A percentile compares a stretch with the other conserved stretches of the same genome.
Evolutionary conservation across 1,140 invertebrate genomes (phyloP).

Genomic region (Gryllus bimaculatus): DNA sequence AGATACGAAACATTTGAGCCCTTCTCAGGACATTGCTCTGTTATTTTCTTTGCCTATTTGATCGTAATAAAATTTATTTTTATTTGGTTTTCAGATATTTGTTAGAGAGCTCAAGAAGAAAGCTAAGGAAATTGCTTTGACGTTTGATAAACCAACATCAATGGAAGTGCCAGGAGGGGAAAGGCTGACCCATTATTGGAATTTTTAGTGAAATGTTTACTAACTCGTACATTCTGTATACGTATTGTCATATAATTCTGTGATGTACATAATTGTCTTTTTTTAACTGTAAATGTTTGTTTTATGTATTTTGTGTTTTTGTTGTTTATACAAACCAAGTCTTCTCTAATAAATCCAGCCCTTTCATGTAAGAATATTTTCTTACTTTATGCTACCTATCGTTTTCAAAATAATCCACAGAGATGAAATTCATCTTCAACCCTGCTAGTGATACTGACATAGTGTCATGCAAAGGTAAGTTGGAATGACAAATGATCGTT

Average conservation of each 20-base stretch:
- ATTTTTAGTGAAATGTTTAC: conserved; percentile 9
- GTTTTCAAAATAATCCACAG: too few relatives aligned
- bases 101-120: conserved; percentile 52
- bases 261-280: not conserved
- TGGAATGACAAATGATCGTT: too few relatives aligned
- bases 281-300: not conserved
- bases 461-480: too few relatives aligned
- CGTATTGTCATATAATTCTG: conserved; percentile 6
- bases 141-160: conserved; percentile 47
- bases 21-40: not conserved
- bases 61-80: not conserved
- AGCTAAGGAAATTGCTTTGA: conserved; percentile 48
- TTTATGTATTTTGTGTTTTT: not conserved
- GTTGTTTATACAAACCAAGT: conserved; percentile 7
- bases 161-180: conserved; percentile 39
- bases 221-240: not conserved
- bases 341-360: too few relatives aligned
- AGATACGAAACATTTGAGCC: not conserved
- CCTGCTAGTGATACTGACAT: too few relatives aligned
- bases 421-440: too few relatives aligned
- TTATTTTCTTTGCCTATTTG: conserved; percentile 1
- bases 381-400: too few relatives aligned
- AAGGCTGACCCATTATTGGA: conserved; percentile 42
- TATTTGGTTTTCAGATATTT: conserved; percentile 42
- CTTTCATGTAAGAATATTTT: too few relatives aligned